Base-by-base conservation (phyloP, 2,888 invertebrate species). In the Drosophila peninsularis region DNA sequence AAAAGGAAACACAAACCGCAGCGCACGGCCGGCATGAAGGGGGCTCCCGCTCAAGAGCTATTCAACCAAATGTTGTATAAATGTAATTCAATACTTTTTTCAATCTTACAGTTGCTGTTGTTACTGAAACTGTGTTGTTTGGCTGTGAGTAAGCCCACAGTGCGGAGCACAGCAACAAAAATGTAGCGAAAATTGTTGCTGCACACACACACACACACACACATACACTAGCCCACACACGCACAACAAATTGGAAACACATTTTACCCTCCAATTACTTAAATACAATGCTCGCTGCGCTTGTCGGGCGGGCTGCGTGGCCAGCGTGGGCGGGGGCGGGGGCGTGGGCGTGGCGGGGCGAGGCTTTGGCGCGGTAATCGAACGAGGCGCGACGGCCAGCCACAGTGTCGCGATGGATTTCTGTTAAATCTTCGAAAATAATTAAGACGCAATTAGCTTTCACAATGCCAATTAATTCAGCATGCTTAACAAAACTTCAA, bases 181-280 rank as follows among this genome's bases (percentile, higher is more conserved):
- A 67, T 71, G 80, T 69, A 65, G 63, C 77, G 41, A 62, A 55
- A 62, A 47, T 47, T 47, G 30, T 47, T 47, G 47, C 47, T 47
- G 32, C 42, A 17, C 32, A 44, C 21, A 42, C 13, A 24, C 41
- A 44, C 24, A 7, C 11, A 24, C 63, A 60, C 42, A 66, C 66
- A 82, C 21, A 24, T 10, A n/a, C 11, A 34, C 9, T 13, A 13
- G 30, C 21, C 9, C 41, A 42, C 30, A n/a, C 32, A 24, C 63
- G 60, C 52, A 70, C 71, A 82, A 75, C 85, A 85, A 87, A 85
- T 85, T 85, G 88, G 77, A 87, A 85, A 87, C 88, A 85, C 85
- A 85, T 85, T 85, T 85, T 87, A 87, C 85, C 85, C 85, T 85
- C 88, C 88, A 87, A 84, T 85, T 85, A 82, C 85, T 85, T 85